These are phyloP conservation scores for Chaetura pelagica DNA, from an alignment of 2,113 vertebrate species.

Conservation along the genomic window DNA sequence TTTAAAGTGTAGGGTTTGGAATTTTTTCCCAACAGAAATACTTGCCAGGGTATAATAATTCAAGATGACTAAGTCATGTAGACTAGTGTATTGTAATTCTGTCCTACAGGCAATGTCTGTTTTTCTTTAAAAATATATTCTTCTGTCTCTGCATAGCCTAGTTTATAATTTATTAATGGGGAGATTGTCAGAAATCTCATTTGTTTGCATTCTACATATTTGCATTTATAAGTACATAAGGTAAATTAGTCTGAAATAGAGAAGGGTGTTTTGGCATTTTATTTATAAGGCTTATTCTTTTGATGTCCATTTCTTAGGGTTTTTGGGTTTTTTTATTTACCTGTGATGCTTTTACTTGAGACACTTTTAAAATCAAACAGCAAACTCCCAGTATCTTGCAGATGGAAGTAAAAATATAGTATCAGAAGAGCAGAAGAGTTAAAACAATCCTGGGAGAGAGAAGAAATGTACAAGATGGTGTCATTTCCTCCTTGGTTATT, in stretches of 20 bases:
- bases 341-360: background rate
- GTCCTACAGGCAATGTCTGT: background rate
- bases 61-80: background rate
- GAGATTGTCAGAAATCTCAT: background rate
- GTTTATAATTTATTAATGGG: background rate
- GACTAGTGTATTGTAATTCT: background rate
- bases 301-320: background rate
- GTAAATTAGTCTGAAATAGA: background rate
- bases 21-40: background rate
- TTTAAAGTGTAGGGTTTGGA: background rate
- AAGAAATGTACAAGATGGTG: background rate
- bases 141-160: background rate
- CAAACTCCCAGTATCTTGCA: background rate
- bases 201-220: background rate
- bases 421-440: background rate
- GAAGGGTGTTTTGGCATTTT: background rate
- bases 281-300: background rate
- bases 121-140: background rate
- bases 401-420: background rate
- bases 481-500: background rate
- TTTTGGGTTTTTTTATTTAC: background rate
- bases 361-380: background rate
- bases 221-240: background rate
- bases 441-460: background rate
- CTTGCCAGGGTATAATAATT: constrained; percentile 6